Evolutionary conservation across 1,140 invertebrate genomes (phyloP), one percentile per base, ranked within the genome.

Genomic region (Zaprionus taronus): DNA sequence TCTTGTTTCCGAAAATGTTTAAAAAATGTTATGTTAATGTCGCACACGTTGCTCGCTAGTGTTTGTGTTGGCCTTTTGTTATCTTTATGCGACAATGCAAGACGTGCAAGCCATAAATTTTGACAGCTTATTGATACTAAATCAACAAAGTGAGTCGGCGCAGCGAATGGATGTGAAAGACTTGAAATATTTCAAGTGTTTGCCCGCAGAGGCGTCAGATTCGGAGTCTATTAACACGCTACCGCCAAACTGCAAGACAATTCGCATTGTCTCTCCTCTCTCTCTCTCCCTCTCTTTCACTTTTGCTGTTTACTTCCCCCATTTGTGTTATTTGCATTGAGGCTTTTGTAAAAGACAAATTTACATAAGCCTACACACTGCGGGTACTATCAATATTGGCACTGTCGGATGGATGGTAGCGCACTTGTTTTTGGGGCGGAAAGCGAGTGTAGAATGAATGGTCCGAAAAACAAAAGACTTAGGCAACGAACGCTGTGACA

Each of bases 61-160:
- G 77, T 82, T 82, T 61, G 22, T 73, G 22, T 73, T 64, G 69
- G 65, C 44, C 69, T 74, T 80, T 80, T 80, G 66, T 78, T 77
- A 47, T 62, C 24, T 66, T 72, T 41, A 68, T 61, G 58, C 53
- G 70, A 65, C 71, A 73, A 66, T 57, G 81, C 49, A 65, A 15
- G 81, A 77, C 72, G 81, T 78, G 83, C 69, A 69, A 67, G 85
- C 47, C 78, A 90, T 89, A 85, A 85, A 89, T 77, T 72, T 84
- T 81, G 79, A 89, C 81, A 82, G 79, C 81, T 90, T 90, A 90
- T 89, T 89, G 81, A 89, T 86, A 81, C 62, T 89, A 84, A 79
- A 82, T 71, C 63, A 58, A 66, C 69, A 65, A 44, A 28, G 15
- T 14, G 28, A 53, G 49, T 31, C 31, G 31, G 31, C 31, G 31